Percentiles rank a stretch among this genome's conserved stretches.
Evolutionary conservation across 2,113 vertebrate species (phyloP).

Genomic region (Odocoileus hemionus): DNA sequence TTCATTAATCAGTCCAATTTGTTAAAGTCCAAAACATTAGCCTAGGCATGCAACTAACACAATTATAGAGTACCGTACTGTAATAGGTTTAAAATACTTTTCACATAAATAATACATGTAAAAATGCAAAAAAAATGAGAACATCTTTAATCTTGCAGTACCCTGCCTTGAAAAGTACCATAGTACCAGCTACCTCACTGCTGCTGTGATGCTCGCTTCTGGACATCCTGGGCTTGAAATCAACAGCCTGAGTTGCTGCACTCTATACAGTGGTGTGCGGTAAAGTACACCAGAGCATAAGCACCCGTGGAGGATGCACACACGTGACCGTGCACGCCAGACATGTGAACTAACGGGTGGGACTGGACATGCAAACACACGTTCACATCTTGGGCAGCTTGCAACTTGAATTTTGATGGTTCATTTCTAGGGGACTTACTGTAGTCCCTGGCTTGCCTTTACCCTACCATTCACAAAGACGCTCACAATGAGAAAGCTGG

Average conservation of each 20-base stretch:
- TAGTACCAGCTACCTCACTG: neutral
- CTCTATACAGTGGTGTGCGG: neutral
- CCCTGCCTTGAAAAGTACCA: neutral
- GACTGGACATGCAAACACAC: neutral
- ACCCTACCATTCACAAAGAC: neutral
- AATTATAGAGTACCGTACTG: neutral
- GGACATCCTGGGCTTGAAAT: neutral
- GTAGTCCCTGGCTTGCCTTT: neutral
- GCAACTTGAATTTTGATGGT: neutral
- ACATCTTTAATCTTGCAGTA: neutral
- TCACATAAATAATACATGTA: neutral
- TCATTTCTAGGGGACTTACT: neutral
- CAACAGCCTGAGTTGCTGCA: neutral
- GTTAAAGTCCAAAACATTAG: neutral
- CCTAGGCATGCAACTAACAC: neutral
- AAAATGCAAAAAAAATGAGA: neutral
- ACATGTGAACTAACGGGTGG: neutral
- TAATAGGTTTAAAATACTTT: neutral
- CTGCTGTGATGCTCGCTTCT: neutral
- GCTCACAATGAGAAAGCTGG: neutral
- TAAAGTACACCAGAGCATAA: neutral
- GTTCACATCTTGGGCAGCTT: neutral
- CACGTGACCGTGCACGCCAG: neutral
- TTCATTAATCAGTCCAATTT: neutral
- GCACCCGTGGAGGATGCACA: rapidly evolving